Evolutionary conservation across 2,888 invertebrate genomes (phyloP).

Genomic region (Apotomis capreana): DNA sequence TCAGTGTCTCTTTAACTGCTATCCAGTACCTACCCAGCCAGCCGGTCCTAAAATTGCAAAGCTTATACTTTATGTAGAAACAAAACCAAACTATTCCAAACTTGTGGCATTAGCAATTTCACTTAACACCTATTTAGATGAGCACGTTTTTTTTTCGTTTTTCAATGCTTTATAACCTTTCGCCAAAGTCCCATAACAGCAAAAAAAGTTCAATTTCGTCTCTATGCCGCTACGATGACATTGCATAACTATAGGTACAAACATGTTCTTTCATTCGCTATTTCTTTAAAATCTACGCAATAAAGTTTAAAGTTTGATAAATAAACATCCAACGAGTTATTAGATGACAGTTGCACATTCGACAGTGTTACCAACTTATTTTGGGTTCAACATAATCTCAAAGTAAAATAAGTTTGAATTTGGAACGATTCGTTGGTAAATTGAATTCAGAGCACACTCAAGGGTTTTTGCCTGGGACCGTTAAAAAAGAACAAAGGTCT

Average conservation of each 20-base stretch:
- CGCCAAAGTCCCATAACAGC: slow-evolving; percentile 13
- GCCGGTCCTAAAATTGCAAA: too few relatives aligned
- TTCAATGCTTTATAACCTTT: neutral
- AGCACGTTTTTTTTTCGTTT: neutral
- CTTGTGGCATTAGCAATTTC: too few relatives aligned
- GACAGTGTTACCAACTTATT: neutral
- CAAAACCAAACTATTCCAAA: too few relatives aligned
- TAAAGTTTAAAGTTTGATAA: neutral
- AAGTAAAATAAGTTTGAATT: slow-evolving; percentile 26
- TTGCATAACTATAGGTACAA: slow-evolving; percentile 54
- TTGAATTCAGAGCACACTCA: slow-evolving; percentile 16
- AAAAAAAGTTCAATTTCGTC: slow-evolving; percentile 48
- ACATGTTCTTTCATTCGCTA: neutral
- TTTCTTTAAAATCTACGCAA: neutral
- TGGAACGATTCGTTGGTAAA: slow-evolving; percentile 6
- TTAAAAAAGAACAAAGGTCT: slow-evolving; percentile 61
- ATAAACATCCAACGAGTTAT: neutral
- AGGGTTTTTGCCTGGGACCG: slow-evolving; percentile 51
- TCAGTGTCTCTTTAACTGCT: too few relatives aligned
- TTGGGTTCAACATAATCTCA: slow-evolving; percentile 3
- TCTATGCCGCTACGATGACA: slow-evolving; percentile 63
- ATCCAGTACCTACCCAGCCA: too few relatives aligned
- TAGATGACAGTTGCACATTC: slow-evolving; percentile 23
- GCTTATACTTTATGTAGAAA: too few relatives aligned
- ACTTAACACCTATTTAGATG: neutral